Percentiles rank a stretch among this genome's conserved stretches.
phyloP scores from a whole-genome alignment of 2,797 vertebrate genomes.

The Sebastolobus alascanus region DNA sequence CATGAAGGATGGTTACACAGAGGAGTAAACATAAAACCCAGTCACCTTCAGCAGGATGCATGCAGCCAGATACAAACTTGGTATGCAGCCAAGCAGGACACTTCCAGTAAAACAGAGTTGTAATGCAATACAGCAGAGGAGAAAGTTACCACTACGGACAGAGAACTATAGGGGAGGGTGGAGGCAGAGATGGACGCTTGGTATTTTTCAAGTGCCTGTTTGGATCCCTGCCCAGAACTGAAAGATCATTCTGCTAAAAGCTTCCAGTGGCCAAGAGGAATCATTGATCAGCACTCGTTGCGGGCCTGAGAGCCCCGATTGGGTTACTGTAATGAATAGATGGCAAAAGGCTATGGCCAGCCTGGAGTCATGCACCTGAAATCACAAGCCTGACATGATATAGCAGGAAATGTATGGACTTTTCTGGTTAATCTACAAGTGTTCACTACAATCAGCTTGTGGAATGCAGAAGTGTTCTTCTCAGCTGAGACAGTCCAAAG shows the following conservation, averaged over 20 bases:
- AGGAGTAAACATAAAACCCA: constrained; percentile 35
- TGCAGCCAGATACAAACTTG: constrained; percentile 42
- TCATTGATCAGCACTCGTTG: constrained; percentile 63
- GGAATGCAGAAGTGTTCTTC: constrained; percentile 23
- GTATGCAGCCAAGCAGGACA: constrained; percentile 49
- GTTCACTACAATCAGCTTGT: not conserved
- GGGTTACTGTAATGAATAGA: constrained; percentile 70
- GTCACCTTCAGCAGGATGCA: constrained; percentile 46
- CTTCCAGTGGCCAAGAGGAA: constrained; percentile 57
- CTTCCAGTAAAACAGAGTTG: constrained; percentile 70
- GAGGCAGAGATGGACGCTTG: constrained; percentile 37
- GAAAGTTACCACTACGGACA: constrained; percentile 48
- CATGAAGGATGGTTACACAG: constrained; percentile 8
- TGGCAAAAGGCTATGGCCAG: constrained; percentile 18
- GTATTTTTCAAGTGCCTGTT: constrained; percentile 61
- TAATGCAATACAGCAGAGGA: constrained; percentile 47
- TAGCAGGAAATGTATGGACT: constrained; percentile 13
- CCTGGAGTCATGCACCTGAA: constrained; percentile 39
- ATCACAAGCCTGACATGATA: constrained; percentile 33
- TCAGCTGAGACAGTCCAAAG: not conserved
- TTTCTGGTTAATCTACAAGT: constrained; percentile 16
- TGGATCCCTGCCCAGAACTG: constrained; percentile 74
- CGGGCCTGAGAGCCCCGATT: constrained; percentile 53
- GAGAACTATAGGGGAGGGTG: constrained; percentile 6
- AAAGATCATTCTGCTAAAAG: constrained; percentile 76